phyloP scores from a whole-genome alignment of 2,888 invertebrate species.

The Molanna angustata region DNA sequence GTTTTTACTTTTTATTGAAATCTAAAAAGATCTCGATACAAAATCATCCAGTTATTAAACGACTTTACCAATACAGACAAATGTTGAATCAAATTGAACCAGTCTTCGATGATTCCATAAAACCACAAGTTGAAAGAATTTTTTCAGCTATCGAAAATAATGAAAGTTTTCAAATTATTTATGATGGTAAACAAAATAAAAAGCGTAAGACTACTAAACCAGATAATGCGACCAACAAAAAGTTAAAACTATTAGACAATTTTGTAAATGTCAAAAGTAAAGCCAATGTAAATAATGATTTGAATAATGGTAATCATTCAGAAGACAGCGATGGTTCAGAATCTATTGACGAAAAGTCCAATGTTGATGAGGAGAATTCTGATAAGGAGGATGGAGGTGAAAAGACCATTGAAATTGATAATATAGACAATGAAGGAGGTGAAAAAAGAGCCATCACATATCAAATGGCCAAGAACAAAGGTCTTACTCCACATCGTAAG shows the following conservation, averaged over 20 bases:
- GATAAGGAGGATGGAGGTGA: slow-evolving; percentile 11
- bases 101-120: slow-evolving; percentile 64
- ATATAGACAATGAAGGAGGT: slow-evolving; percentile 39
- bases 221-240: slow-evolving; percentile 37
- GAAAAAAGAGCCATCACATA: slow-evolving; percentile 85
- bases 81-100: slow-evolving; percentile 71
- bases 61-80: slow-evolving; percentile 77
- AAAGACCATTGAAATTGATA: slow-evolving; percentile 36
- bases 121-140: slow-evolving; percentile 65
- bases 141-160: slow-evolving; percentile 53
- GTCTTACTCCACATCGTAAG: slow-evolving; percentile 85
- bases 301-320: slow-evolving; percentile 44
- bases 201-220: slow-evolving; percentile 28
- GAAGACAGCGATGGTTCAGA: slow-evolving; percentile 39
- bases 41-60: slow-evolving; percentile 87
- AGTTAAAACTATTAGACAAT: slow-evolving; percentile 45
- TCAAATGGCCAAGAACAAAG: slow-evolving; percentile 95
- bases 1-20: slow-evolving; percentile 83
- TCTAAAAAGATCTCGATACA: slow-evolving; percentile 67
- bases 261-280: not conserved
- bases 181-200: slow-evolving; percentile 36
- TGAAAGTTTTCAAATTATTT: slow-evolving; percentile 42
- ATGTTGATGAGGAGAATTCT: slow-evolving; percentile 39
- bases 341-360: slow-evolving; percentile 41
- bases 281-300: slow-evolving; percentile 48